Evolutionary conservation across 2,113 vertebrate genomes (phyloP), one percentile per base, ranked within the genome.

Genomic region (Pipa parva): DNA sequence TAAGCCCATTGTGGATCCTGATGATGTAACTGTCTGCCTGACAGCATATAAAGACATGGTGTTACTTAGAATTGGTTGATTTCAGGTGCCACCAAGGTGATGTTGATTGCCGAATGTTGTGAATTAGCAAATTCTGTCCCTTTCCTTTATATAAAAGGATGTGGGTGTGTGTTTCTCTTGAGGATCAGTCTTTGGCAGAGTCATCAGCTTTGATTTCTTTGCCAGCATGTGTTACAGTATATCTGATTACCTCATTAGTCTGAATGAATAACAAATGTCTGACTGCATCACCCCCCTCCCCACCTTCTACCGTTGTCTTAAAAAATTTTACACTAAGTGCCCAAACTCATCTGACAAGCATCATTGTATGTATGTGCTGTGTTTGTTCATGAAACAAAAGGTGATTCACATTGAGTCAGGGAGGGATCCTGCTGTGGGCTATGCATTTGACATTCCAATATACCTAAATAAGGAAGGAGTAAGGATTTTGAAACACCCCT

Each of bases 321-420:
- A 65, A 57, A 7, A 33, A 28, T 24, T 24, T 54, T 54, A 55
- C 5, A 64, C 54, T 58, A 45, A 59, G 17, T 46, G 22, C 28
- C 58, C 59, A 59, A 20, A 67, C 54, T 49, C 55, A 58, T 50
- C 20, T 26, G 45, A 31, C 46, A 22, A 48, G 6, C 27, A 33
- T 25, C 51, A 61, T 61, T 70, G 48, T 60, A 36, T 60, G 25
- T 17, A n/a, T 46, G 25, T 37, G 20, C 36, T 28, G 18, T 9
- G 25, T 54, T 60, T 12, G 48, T 37, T 61, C 49, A 25, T 61
- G 45, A 70, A 61, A 70, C 66, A 70, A 70, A 70, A 70, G 58
- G 33, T 70, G 66, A 70, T 61, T 70, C 66, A 70, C 66, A 25
- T 54, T 60, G 66, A 70, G 31, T 54, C 57, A 70, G 66, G 66